These are phyloP conservation scores for Drosophila kuntzei DNA, from an alignment of 2,888 invertebrate genomes.

Conservation along the genomic window DNA sequence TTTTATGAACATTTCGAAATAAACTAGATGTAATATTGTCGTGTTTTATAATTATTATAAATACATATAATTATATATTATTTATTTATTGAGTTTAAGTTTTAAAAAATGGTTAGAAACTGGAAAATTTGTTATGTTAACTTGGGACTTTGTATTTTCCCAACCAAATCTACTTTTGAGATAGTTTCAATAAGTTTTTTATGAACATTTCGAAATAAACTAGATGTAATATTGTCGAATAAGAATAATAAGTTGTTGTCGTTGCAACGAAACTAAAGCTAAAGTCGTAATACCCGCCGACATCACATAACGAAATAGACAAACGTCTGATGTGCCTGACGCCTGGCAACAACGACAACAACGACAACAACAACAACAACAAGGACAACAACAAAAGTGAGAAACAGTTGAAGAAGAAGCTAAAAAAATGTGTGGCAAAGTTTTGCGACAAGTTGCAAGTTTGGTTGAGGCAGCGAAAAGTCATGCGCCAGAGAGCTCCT, in stretches of 20 bases:
- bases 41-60: no score
- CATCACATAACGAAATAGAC: constrained; percentile 28
- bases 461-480: constrained; percentile 73
- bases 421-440: constrained; percentile 57
- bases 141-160: neutral
- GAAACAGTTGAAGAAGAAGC: neutral
- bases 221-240: neutral
- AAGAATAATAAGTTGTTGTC: neutral
- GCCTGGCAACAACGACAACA: constrained; percentile 35
- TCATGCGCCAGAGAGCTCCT: constrained; percentile 81
- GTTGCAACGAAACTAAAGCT: neutral
- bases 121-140: no score
- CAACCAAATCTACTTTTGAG: neutral
- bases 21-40: neutral
- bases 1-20: neutral
- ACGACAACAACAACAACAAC: constrained; percentile 2
- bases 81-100: no score
- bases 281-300: constrained; percentile 27
- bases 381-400: neutral
- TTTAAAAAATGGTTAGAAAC: no score
- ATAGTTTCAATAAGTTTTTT: neutral
- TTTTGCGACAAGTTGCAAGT: constrained; percentile 69
- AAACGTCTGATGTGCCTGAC: constrained; percentile 35
- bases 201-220: neutral
- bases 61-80: no score